Evolutionary conservation across 2,888 invertebrate species (phyloP).

Genomic region (Tuberolachnus salignus): DNA sequence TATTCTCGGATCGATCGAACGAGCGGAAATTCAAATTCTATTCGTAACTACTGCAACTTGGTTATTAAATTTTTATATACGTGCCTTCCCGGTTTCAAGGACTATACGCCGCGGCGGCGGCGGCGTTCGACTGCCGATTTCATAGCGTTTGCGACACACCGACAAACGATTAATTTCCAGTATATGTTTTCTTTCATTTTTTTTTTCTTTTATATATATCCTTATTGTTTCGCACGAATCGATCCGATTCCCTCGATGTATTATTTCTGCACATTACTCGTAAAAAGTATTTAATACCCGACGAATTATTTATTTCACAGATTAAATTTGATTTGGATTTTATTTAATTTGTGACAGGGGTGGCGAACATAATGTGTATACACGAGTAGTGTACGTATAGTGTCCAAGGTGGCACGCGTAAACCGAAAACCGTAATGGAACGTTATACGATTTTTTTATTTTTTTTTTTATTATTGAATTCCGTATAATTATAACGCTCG

Average conservation of each 20-base stretch:
- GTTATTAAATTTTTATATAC: constrained; percentile 31
- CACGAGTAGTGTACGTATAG: too few relatives aligned
- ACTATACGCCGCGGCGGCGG: neutral
- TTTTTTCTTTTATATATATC: neutral
- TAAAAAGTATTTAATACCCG: constrained; percentile 3
- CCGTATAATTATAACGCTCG: too few relatives aligned
- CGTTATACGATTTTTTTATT: too few relatives aligned
- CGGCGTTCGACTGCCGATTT: constrained; percentile 37
- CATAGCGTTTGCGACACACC: constrained; percentile 28
- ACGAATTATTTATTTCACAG: neutral
- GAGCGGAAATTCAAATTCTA: constrained; percentile 43
- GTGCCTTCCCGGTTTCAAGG: constrained; percentile 43
- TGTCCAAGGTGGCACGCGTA: neutral
- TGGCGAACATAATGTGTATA: neutral
- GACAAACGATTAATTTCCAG: constrained; percentile 16
- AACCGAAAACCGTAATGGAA: too few relatives aligned
- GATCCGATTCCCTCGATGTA: constrained; percentile 6
- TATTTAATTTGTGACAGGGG: too few relatives aligned
- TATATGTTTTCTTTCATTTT: neutral
- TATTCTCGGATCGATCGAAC: neutral
- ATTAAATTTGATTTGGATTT: neutral
- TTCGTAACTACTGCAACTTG: constrained; percentile 4
- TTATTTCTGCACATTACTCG: neutral
- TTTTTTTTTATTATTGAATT: too few relatives aligned
- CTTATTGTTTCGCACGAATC: constrained; percentile 43